A percentile compares a stretch with the other conserved stretches of the same genome.
phyloP scores from a whole-genome alignment of 2,888 invertebrate genomes.

The Stenichneumon culpator region DNA sequence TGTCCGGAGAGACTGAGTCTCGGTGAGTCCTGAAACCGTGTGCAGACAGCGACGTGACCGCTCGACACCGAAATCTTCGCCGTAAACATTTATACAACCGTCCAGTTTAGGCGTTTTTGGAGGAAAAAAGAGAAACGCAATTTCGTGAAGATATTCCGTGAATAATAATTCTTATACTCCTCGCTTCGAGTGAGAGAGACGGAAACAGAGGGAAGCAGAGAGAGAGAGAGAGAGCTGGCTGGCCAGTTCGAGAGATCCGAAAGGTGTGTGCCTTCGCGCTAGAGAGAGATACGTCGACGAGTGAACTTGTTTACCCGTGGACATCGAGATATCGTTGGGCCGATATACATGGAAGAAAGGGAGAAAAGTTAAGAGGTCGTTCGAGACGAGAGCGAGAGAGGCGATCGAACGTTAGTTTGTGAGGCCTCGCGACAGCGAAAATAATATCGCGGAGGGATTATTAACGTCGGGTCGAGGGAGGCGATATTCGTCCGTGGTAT shows the following conservation, averaged over 20 bases:
- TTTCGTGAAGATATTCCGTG: background rate
- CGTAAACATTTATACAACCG: background rate
- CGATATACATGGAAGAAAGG: slow-evolving; percentile 76
- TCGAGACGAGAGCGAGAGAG: slow-evolving; percentile 58
- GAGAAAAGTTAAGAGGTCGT: slow-evolving; percentile 66
- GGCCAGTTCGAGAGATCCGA: slow-evolving; percentile 1
- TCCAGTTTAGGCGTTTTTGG: background rate
- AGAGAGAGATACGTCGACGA: slow-evolving; percentile 7
- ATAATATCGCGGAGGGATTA: background rate
- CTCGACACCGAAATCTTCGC: background rate
- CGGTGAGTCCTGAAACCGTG: slow-evolving; percentile 1
- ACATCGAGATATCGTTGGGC: slow-evolving; percentile 37
- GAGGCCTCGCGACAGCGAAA: slow-evolving; percentile 4
- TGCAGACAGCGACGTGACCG: background rate
- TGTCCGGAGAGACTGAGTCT: background rate
- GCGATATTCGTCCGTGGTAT: background rate
- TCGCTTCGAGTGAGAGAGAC: background rate
- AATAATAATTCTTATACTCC: background rate
- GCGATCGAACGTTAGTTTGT: background rate
- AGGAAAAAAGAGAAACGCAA: background rate
- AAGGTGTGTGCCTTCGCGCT: background rate
- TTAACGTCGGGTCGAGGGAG: background rate
- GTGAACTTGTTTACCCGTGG: slow-evolving; percentile 54
- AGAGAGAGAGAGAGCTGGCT: slow-evolving; percentile 5
- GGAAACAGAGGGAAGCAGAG: background rate